A percentile compares a stretch with the other conserved stretches of the same genome.
phyloP scores from a whole-genome alignment of 2,888 invertebrate genomes.

The Sesamia inferens region DNA sequence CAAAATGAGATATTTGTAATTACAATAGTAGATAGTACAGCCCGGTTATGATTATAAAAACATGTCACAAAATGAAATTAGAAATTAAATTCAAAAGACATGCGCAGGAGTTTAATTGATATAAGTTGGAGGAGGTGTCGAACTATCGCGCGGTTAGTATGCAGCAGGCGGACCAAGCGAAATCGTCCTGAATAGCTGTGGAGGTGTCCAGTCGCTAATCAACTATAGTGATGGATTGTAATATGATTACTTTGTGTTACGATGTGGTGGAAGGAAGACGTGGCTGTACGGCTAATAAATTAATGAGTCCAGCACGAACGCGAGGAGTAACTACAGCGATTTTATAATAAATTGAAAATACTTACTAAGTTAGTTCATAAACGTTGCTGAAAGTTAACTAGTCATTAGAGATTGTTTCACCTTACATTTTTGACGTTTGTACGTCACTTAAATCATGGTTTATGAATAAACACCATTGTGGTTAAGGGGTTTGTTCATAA shows the following conservation, averaged over 20 bases:
- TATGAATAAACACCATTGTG: too few species aligned
- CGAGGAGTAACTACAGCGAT: not conserved
- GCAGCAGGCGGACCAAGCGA: constrained; percentile 75
- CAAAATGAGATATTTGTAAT: not conserved
- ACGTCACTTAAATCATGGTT: too few species aligned
- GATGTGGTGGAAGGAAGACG: constrained; percentile 5
- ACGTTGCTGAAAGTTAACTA: too few species aligned
- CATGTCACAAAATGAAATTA: constrained; percentile 43
- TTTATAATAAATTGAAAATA: not conserved
- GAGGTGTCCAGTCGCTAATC: constrained; percentile 59
- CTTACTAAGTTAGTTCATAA: too few species aligned
- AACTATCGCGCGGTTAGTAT: constrained; percentile 73
- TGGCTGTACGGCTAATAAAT: not conserved
- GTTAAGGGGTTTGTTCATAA: too few species aligned
- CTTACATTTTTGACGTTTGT: too few species aligned
- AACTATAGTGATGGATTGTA: constrained; percentile 50
- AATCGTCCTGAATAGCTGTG: constrained; percentile 81
- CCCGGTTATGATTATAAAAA: constrained; percentile 7
- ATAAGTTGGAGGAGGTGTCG: constrained; percentile 46
- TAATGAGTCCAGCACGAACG: not conserved
- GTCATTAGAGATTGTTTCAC: too few species aligned
- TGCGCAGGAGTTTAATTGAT: constrained; percentile 58
- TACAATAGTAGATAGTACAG: not conserved
- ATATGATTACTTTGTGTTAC: constrained; percentile 58
- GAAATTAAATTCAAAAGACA: constrained; percentile 49